Conservation (phyloP, 2,113 vertebrate genomes). For the Rhinolophus sinicus region DNA sequence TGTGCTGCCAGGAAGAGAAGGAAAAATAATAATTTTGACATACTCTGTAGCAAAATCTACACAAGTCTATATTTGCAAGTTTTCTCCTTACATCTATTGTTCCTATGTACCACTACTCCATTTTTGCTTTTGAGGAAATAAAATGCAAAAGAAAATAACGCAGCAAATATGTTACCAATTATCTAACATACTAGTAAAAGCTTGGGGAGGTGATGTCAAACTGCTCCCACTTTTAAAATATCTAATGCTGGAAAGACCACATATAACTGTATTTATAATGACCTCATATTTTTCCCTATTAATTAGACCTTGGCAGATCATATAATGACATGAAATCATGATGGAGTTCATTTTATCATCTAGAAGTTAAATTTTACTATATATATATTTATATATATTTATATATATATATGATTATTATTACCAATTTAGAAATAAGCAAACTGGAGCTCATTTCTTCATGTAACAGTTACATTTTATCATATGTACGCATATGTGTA, state of each 20-base stretch:
- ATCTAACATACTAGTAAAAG: background rate
- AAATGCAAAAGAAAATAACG: background rate
- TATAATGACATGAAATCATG: background rate
- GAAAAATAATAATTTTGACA: constrained; percentile 44
- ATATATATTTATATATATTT: background rate
- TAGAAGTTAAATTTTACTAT: background rate
- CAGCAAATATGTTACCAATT: background rate
- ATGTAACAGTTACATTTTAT: too few species aligned
- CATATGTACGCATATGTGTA: too few species aligned
- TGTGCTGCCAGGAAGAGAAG: background rate
- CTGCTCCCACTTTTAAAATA: background rate
- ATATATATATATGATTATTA: background rate
- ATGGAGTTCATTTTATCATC: background rate
- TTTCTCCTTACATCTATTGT: background rate
- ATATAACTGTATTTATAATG: background rate
- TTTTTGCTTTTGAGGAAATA: background rate
- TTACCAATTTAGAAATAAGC: too few species aligned
- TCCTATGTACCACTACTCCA: background rate
- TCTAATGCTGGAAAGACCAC: background rate
- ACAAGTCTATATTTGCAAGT: background rate
- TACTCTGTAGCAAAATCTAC: background rate
- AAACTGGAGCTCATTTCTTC: too few species aligned
- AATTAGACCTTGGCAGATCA: background rate
- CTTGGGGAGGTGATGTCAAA: background rate
- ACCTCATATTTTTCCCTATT: background rate